Evolutionary conservation across 2,888 invertebrate species (phyloP).

Genomic region (Liopterus haemorrhoidalis): DNA sequence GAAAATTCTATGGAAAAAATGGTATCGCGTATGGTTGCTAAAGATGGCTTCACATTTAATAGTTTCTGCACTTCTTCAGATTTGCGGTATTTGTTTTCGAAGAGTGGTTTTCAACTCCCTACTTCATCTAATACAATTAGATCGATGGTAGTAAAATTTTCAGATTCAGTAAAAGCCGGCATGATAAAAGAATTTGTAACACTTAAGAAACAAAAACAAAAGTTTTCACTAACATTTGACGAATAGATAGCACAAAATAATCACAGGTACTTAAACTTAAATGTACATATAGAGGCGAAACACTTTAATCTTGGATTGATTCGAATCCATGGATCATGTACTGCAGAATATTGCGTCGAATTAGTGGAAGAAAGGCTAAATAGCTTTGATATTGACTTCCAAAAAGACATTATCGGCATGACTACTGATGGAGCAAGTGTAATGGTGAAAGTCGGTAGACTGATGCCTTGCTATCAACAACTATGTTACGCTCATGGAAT

Average conservation of each 20-base stretch:
- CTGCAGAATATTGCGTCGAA: slow-evolving; percentile 25
- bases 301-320: slow-evolving; percentile 28
- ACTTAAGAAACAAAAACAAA: slow-evolving; percentile 11
- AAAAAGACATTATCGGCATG: slow-evolving; percentile 29
- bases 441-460: slow-evolving; percentile 28
- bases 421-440: slow-evolving; percentile 27
- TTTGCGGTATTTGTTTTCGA: slow-evolving; percentile 13
- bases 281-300: slow-evolving; percentile 24
- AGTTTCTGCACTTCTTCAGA: slow-evolving; percentile 14
- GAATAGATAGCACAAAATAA: slow-evolving; percentile 26
- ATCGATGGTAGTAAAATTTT: slow-evolving; percentile 14
- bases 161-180: no score
- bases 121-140: slow-evolving; percentile 11
- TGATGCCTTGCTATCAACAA: slow-evolving; percentile 26
- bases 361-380: slow-evolving; percentile 25
- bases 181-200: background rate
- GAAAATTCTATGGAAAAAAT: slow-evolving; percentile 8
- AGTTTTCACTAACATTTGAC: slow-evolving; percentile 21
- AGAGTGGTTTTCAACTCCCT: slow-evolving; percentile 13
- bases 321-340: slow-evolving; percentile 25
- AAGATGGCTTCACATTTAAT: slow-evolving; percentile 15
- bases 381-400: slow-evolving; percentile 23
- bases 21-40: slow-evolving; percentile 20
- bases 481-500: slow-evolving; percentile 32
- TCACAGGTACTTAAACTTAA: slow-evolving; percentile 27